Base-by-base conservation (phyloP, 2,113 vertebrate species). In the Condylura cristata region DNA sequence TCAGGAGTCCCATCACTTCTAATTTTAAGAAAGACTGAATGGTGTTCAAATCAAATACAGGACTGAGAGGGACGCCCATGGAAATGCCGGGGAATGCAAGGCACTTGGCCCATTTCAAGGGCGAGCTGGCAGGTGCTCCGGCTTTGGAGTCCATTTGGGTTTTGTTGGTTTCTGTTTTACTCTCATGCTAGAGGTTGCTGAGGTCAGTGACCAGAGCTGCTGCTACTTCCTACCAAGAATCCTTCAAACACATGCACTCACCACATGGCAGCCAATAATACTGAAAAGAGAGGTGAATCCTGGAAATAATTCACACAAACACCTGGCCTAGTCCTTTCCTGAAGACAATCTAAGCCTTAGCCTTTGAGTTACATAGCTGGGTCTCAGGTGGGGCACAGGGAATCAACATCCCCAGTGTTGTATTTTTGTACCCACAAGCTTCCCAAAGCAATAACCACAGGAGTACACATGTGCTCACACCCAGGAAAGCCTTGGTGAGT, bases 401-500 rank as follows among this genome's bases (percentile, higher is more conserved):
- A 94, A 84, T 91, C 60, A 48, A 0, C 17, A 28, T 72, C 68
- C 8, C 12, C 17, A 48, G 41, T 16, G 8, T 10, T 5, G 3
- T 7, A 1, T 3, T 3, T 37, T 53, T 1, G 0, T 28, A 32
- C 24, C 24, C n/a, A 46, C 17, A 68, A 10, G 13, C 16, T 39
- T 56, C 58, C 63, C 34, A 24, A 13, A 82, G n/a, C 10, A 32
- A 17, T 58, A 8, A 51, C 30, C 34, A 1, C n/a, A 11, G 1
- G 56, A 30, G 30, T 0, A 7, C 17, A 11, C 26, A 28, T 18
- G 0, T 9, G 8, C 0, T 4, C 20, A 39, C 34, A 0, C 20
- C 17, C 14, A 20, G 8, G 8, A 7, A 26, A 30, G 24, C 30
- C 22, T 72, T 12, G 20, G 32, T 26, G 34, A 28, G 6, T 34